Base-by-base conservation (phyloP, 35 echinoderm and acorn worm genomes). In the Ophiothrix spiculata region DNA sequence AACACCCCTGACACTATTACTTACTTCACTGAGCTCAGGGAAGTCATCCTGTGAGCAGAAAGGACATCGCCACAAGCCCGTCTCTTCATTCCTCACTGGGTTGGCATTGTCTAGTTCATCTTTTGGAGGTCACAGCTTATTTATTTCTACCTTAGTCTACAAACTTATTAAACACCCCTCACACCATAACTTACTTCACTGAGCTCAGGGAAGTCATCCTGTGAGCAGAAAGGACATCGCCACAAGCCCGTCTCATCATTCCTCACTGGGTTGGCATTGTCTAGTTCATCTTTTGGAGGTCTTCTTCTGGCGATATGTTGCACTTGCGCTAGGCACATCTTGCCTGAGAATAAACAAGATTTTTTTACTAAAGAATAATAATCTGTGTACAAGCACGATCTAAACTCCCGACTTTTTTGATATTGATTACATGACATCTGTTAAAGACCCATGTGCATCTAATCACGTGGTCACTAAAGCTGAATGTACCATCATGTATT, bases 141-240 rank as follows among this genome's bases (percentile, higher is more conserved):
- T n/a, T n/a, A n/a, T n/a, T n/a, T n/a, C n/a, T n/a, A n/a, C n/a
- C n/a, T n/a, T n/a, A n/a, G n/a, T n/a, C n/a, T n/a, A n/a, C n/a
- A n/a, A n/a, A n/a, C n/a, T n/a, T n/a, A n/a, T n/a, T n/a, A n/a
- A n/a, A n/a, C n/a, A n/a, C n/a, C n/a, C n/a, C n/a, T n/a, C 45
- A 54, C 8, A 54, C 60, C 16, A 34, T 0, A 40, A 63, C 39
- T 39, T 86, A 98, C 95, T 86, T 98, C 91, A 74, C 87, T 94
- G 38, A 98, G 83, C 83, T 98, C 95, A 42, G 89, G 88, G 81
- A 98, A 98, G 83, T 98, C 82, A 35, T 87, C 88, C 25, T 93
- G 92, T 39, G 88, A 78, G 75, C 95, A 98, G 88, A 98, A 98
- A 19, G 95, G 95, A 86, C 95, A 98, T 42, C 91, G 95, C 95